A percentile compares a stretch with the other conserved stretches of the same genome.
Conservation (phyloP, 2,113 vertebrate species). For the Megaptera novaeangliae region DNA sequence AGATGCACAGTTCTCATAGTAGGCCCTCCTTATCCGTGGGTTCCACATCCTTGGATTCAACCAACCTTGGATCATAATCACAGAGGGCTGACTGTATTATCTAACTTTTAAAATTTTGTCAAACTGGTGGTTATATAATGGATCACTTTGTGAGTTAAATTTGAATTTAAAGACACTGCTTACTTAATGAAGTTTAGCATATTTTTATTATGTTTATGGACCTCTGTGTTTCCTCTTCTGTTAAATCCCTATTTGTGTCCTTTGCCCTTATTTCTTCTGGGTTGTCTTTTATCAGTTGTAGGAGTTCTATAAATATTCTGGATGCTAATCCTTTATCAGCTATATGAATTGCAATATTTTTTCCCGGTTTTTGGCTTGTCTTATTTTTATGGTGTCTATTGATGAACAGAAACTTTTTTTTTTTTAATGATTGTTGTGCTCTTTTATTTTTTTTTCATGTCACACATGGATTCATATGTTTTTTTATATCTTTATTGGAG, state of each 20-base stretch:
- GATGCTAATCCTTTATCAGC: neutral
- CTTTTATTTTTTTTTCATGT: too few relatives aligned
- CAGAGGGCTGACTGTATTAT: neutral
- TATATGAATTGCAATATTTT: neutral
- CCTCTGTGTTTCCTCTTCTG: neutral
- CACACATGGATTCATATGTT: too few relatives aligned
- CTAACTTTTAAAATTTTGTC: neutral
- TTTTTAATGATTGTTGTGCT: too few relatives aligned
- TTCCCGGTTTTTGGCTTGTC: neutral
- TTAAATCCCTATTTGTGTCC: neutral
- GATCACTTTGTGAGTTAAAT: neutral
- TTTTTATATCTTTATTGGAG: too few relatives aligned
- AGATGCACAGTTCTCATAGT: neutral
- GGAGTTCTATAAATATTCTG: neutral
- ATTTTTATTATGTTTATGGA: neutral
- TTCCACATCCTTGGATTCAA: neutral
- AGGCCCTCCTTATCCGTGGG: accelerated
- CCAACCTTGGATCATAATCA: neutral
- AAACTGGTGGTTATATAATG: neutral
- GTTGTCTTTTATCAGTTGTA: neutral
- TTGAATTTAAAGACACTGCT: neutral
- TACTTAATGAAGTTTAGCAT: neutral
- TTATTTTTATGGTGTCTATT: neutral
- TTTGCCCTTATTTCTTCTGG: neutral
- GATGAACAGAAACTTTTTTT: neutral